Conservation (phyloP, 2,113 vertebrate species). For the Chaenogobius annularis region DNA sequence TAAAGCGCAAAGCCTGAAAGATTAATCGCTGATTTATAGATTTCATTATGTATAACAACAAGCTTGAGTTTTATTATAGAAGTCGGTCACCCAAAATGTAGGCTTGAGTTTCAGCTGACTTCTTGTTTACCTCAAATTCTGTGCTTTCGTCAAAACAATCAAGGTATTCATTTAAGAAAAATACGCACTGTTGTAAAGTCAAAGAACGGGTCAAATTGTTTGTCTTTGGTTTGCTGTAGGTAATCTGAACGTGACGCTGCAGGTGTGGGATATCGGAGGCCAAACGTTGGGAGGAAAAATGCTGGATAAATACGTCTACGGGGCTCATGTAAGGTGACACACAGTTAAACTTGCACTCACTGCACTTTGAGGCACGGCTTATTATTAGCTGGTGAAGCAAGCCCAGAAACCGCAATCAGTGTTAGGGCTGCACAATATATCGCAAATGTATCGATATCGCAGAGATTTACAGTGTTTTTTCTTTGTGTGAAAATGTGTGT, state of each 20-base stretch:
- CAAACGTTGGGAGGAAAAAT: slow-evolving; percentile 98
- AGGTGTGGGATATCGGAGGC: slow-evolving; percentile 98
- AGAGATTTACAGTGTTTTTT: no score
- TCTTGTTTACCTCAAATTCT: slow-evolving; percentile 36
- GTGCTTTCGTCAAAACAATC: slow-evolving; percentile 38
- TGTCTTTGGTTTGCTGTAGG: slow-evolving; percentile 75
- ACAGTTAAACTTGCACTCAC: slow-evolving; percentile 11
- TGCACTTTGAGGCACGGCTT: background rate
- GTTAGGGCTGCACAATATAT: no score
- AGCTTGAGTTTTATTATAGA: slow-evolving; percentile 47
- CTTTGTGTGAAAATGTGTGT: no score
- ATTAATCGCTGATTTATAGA: slow-evolving; percentile 67
- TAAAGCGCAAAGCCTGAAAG: slow-evolving; percentile 50
- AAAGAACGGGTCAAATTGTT: slow-evolving; percentile 9
- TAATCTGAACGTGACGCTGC: slow-evolving; percentile 94
- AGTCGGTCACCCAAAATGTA: slow-evolving; percentile 37
- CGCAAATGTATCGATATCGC: no score
- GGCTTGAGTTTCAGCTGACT: slow-evolving; percentile 38
- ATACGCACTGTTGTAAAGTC: slow-evolving; percentile 9
- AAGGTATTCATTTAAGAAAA: slow-evolving; percentile 33
- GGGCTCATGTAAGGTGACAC: slow-evolving; percentile 82
- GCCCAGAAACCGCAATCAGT: slow-evolving; percentile 4
- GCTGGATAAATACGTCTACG: slow-evolving; percentile 98
- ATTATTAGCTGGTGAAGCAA: slow-evolving; percentile 5
- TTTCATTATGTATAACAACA: slow-evolving; percentile 60